Evolutionary conservation across 2,797 vertebrate genomes (phyloP), one percentile per base, ranked within the genome.

Genomic region (Myotis myotis): DNA sequence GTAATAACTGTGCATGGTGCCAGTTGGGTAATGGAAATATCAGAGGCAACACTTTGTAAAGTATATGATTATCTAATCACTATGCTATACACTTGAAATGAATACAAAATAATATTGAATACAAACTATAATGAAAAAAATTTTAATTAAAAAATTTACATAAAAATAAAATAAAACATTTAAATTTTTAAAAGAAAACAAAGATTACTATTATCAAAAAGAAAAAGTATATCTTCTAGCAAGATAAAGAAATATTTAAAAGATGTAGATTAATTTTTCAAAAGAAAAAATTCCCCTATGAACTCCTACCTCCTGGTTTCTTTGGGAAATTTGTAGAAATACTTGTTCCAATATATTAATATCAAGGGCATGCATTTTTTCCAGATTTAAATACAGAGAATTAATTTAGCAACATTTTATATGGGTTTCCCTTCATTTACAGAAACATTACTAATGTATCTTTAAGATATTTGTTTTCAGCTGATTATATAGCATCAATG

Each of bases 261-360:
- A 87, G 57, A 75, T 38, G 5, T 2, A 79, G 2, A 19, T 38
- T 82, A 28, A 36, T 76, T 22, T 78, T 93, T 78, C 19, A 68
- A 82, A 72, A 79, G 70, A 44, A 12, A 81, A 84, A 64, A 57
- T 20, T 82, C 9, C 57, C 19, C 38, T 74, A 49, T 60, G 28
- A 93, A 95, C 2, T 76, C 2, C 30, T 36, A 53, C 0, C 17
- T 89, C 91, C 11, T 53, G 51, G 17, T 91, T 71, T 94, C 49
- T 82, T 87, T 78, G 22, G 55, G 38, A 53, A 93, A 30, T 89
- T 76, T 75, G 3, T 28, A 68, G 6, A 96, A 87, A 95, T 89
- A 87, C 2, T 68, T 76, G 28, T 57, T 55, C 13, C 38, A 87
- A 49, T 33, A 87, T 41, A 57, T 74, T 86, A 96, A 70, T 25